Evolutionary conservation across 2,797 vertebrate species (phyloP).

Genomic region (Otus scops): DNA sequence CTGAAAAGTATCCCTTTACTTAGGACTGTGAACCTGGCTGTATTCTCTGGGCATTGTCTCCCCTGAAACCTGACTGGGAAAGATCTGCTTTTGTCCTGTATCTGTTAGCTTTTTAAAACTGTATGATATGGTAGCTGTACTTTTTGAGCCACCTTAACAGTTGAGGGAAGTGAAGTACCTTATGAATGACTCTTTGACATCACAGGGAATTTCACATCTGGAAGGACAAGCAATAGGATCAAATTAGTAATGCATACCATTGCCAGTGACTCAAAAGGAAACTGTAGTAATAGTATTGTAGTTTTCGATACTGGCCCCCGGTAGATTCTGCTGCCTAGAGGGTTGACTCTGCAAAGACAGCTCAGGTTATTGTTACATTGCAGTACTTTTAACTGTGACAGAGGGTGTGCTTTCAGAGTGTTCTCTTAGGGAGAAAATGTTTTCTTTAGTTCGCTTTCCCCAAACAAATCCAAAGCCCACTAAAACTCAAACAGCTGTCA

Average conservation of each 20-base stretch:
- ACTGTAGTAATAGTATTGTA: not conserved
- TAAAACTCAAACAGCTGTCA: not conserved
- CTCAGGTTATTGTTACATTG: not conserved
- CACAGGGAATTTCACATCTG: conserved; percentile 5
- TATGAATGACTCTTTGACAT: not conserved
- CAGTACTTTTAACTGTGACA: not conserved
- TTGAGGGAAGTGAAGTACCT: not conserved
- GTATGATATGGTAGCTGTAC: not conserved
- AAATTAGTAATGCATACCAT: conserved; percentile 8
- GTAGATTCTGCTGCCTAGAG: not conserved
- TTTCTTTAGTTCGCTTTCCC: not conserved
- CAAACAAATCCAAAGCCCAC: not conserved
- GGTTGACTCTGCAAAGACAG: not conserved
- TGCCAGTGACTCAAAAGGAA: conserved; percentile 39
- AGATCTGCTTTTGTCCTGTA: not conserved
- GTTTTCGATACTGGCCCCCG: not conserved
- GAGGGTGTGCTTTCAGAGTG: not conserved
- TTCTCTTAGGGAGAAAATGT: not conserved
- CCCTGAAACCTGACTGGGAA: not conserved
- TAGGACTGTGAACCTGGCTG: not conserved
- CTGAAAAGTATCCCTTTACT: not conserved
- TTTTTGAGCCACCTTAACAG: not conserved
- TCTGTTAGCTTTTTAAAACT: not conserved
- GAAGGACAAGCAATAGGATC: not conserved
- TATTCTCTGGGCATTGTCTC: not conserved